Evolutionary conservation across 2,113 vertebrate species (phyloP).

Genomic region (Notarius quadriscutis): DNA sequence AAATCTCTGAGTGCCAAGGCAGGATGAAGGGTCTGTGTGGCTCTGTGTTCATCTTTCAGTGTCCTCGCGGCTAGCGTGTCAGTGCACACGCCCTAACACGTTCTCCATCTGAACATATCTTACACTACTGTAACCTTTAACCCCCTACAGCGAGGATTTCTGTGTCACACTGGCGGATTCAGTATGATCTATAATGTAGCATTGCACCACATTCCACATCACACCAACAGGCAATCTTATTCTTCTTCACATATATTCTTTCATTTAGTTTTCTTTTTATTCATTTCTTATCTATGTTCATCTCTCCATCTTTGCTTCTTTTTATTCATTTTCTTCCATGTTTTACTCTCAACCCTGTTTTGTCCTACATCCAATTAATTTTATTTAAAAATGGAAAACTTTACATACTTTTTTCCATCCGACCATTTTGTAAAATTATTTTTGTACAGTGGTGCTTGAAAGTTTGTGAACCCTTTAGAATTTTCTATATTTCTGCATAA

Average conservation of each 20-base stretch:
- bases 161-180: background rate
- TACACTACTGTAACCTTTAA: conserved; percentile 33
- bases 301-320: background rate
- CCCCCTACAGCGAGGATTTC: background rate
- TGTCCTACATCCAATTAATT: too few relatives aligned
- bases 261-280: background rate
- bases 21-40: background rate
- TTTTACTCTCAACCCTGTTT: background rate
- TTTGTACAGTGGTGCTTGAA: too few relatives aligned
- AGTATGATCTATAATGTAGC: background rate
- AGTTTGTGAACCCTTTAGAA: too few relatives aligned
- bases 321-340: too few relatives aligned
- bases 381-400: too few relatives aligned
- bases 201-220: background rate
- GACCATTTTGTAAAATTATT: background rate
- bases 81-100: background rate
- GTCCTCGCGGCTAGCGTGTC: background rate
- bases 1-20: background rate
- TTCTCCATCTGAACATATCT: background rate
- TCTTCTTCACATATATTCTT: too few relatives aligned
- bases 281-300: background rate
- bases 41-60: conserved; percentile 23
- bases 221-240: background rate
- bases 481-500: too few relatives aligned
- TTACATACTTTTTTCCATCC: background rate